phyloP scores from a whole-genome alignment of 2,797 vertebrate species.

The Anabas testudineus region DNA sequence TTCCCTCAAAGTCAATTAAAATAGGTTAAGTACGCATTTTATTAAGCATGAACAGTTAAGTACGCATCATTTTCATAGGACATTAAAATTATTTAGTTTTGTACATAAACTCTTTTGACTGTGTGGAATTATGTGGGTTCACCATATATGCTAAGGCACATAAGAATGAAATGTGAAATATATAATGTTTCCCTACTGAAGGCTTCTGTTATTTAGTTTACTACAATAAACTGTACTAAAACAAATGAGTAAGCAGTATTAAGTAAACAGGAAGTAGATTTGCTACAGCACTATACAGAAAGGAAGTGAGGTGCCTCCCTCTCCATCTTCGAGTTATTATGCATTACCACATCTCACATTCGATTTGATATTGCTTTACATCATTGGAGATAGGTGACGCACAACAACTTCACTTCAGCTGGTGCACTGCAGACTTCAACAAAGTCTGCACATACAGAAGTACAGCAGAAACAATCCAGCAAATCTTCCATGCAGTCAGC shows the following conservation, averaged over 20 bases:
- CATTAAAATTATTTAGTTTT: slow-evolving; percentile 13
- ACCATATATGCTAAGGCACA: background rate
- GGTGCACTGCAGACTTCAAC: slow-evolving; percentile 43
- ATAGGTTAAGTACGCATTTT: background rate
- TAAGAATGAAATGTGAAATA: too few species aligned
- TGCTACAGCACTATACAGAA: slow-evolving; percentile 29
- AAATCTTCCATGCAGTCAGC: slow-evolving; percentile 53
- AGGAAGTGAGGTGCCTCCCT: slow-evolving; percentile 2
- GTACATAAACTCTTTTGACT: background rate
- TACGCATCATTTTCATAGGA: slow-evolving; percentile 1
- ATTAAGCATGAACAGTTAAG: too few species aligned
- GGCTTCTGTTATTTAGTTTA: slow-evolving; percentile 15
- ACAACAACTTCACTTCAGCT: slow-evolving; percentile 23
- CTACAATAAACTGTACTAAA: slow-evolving; percentile 18
- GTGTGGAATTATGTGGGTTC: background rate
- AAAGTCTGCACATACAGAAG: slow-evolving; percentile 41
- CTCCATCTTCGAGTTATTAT: slow-evolving; percentile 19
- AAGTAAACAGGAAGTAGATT: slow-evolving; percentile 16
- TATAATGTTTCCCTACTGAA: slow-evolving; percentile 27
- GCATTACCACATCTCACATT: background rate
- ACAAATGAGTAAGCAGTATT: slow-evolving; percentile 25
- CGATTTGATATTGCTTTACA: slow-evolving; percentile 8
- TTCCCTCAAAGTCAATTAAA: background rate
- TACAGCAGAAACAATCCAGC: slow-evolving; percentile 40
- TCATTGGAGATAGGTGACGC: slow-evolving; percentile 12